Percentiles rank a stretch among this genome's conserved stretches.
phyloP scores from a whole-genome alignment of 30 jellyfish, hydroid and myxozoan species.

The Hydra vulgaris region DNA sequence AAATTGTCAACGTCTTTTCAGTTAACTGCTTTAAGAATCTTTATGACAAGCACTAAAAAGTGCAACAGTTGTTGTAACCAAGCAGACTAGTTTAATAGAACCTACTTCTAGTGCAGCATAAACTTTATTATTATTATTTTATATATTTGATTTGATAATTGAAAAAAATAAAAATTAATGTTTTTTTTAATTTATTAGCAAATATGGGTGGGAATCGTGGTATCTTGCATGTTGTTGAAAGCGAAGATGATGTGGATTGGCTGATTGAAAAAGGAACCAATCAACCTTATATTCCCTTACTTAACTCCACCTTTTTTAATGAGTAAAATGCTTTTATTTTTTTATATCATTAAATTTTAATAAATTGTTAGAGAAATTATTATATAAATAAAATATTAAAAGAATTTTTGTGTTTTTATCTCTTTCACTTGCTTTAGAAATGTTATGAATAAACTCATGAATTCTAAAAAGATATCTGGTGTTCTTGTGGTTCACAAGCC shows the following conservation, averaged over 20 bases:
- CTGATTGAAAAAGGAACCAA: constrained; percentile 59
- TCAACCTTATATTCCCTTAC: constrained; percentile 70
- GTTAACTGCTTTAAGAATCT: no score
- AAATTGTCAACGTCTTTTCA: no score
- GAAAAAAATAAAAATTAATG: not conserved
- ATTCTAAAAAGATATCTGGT: constrained; percentile 78
- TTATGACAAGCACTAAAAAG: no score
- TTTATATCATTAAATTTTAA: no score
- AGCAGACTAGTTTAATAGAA: no score
- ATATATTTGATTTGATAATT: not conserved
- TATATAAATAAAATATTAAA: no score
- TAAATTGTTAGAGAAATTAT: no score
- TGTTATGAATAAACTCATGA: constrained; percentile 50
- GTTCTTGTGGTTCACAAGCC: constrained; percentile 45
- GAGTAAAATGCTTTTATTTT: constrained; percentile 38
- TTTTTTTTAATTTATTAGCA: constrained; percentile 31
- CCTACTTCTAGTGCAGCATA: no score
- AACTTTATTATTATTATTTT: no score
- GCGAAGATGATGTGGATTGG: constrained; percentile 62
- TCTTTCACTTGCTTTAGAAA: constrained; percentile 27
- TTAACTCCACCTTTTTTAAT: constrained; percentile 57
- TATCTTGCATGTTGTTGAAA: constrained; percentile 49
- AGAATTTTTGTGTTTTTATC: no score
- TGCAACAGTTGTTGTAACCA: no score
- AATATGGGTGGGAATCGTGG: constrained; percentile 77